Percentiles rank a stretch among this genome's conserved stretches.
These are phyloP conservation scores for Chouioia cunea DNA, from an alignment of 2,888 invertebrate species.

Conservation along the genomic window DNA sequence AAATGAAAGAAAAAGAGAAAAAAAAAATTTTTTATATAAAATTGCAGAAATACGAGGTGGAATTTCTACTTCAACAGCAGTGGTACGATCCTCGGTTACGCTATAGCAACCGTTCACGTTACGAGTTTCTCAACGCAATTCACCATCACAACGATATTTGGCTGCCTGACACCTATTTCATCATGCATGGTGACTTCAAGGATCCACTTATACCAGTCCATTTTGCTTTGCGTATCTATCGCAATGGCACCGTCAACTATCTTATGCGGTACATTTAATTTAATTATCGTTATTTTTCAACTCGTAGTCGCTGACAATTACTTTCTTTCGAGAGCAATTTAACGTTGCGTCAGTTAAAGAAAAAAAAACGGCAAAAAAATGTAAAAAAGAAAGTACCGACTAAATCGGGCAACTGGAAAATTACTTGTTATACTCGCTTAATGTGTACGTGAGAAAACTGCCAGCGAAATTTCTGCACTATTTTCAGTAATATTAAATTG, in stretches of 20 bases:
- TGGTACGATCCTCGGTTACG: conserved; percentile 92
- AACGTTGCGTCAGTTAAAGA: too few species aligned
- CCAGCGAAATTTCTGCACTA: too few species aligned
- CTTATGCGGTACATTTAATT: conserved; percentile 80
- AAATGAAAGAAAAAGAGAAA: too few species aligned
- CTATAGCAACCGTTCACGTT: conserved; percentile 89
- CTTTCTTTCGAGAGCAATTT: too few species aligned
- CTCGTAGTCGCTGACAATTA: too few species aligned
- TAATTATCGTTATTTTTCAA: too few species aligned
- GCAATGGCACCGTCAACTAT: conserved; percentile 94
- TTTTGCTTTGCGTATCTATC: conserved; percentile 91
- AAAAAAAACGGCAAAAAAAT: too few species aligned
- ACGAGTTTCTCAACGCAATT: conserved; percentile 91
- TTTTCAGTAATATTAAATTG: too few species aligned
- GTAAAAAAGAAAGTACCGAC: too few species aligned
- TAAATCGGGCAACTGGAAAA: too few species aligned
- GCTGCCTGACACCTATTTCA: conserved; percentile 95
- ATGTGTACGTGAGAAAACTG: too few species aligned
- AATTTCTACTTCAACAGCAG: conserved; percentile 92
- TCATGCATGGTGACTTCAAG: conserved; percentile 97
- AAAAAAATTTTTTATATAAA: conserved; percentile 52
- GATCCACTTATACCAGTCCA: conserved; percentile 93
- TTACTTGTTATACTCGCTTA: too few species aligned
- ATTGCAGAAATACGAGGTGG: conserved; percentile 94
- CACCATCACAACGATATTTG: conserved; percentile 93